Base-by-base conservation (phyloP, 2,113 vertebrate species). In the Leucoraja erinaceus region DNA sequence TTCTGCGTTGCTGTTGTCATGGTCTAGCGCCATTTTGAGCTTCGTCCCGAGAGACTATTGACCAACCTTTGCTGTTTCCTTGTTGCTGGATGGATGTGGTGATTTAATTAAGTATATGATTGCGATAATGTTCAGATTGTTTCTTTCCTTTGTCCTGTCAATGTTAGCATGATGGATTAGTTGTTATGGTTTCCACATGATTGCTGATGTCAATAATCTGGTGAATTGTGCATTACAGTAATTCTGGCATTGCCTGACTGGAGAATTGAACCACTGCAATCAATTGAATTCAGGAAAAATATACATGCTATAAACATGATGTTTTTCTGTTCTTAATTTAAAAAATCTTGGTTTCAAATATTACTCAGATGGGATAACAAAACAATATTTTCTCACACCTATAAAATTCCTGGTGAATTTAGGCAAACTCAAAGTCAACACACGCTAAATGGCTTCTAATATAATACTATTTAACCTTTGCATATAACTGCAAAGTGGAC, bases 241-340 rank as follows among this genome's bases (percentile, higher is more conserved):
- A 59, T 16, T 63, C 56, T n/a, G 28, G 83, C 59, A 63, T 86
- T 86, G 83, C 83, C 83, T 88, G 83, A 88, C 83, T 88, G 59
- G 83, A 88, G 83, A 88, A 63, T 88, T 63, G 83, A 88, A 88
- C 83, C 83, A 63, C 59, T 88, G 83, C 59, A 88, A 88, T 88
- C 59, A 88, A 88, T 88, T 61, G 83, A 63, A 88, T 88, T 88
- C 59, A 63, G 83, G 5, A n/a, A 66, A 72, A 72, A 22, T 16
- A 88, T n/a, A 31, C 14, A 88, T 63, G 28, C 14, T 88, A 61
- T 86, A 16, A 88, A 63, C 59, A 33, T 88, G 83, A 88, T 66
- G 61, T 14, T 88, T 88, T 88, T 31, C 28, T 88, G 83, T 8
- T 66, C 59, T 6, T n/a, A 66, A 61, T 63, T 88, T n/a, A 33